These are phyloP conservation scores for Potamarius usumacintae DNA, from an alignment of 2,113 vertebrate genomes.

Conservation along the genomic window DNA sequence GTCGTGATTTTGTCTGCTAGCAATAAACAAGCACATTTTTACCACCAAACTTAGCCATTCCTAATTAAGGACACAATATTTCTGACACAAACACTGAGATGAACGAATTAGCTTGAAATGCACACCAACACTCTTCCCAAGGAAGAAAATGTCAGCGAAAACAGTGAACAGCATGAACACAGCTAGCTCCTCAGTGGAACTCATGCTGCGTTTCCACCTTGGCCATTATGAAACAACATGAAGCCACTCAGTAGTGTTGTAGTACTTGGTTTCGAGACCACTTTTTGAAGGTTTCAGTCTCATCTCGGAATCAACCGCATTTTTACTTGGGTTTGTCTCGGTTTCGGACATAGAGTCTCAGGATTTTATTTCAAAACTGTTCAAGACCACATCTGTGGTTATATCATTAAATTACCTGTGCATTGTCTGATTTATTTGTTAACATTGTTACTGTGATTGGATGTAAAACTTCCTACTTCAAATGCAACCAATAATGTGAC, in stretches of 20 bases:
- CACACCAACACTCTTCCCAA: background rate
- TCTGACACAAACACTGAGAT: background rate
- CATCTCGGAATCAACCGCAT: too few species aligned
- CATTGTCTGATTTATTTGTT: too few species aligned
- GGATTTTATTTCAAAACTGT: too few species aligned
- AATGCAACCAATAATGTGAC: too few species aligned
- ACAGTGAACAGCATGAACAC: background rate
- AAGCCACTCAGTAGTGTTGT: slow-evolving; percentile 29
- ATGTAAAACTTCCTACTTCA: too few species aligned
- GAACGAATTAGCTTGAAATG: background rate
- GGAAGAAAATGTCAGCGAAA: background rate
- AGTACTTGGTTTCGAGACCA: too few species aligned
- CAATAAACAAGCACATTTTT: background rate
- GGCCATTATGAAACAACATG: slow-evolving; percentile 47
- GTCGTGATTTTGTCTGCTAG: background rate
- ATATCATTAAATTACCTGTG: too few species aligned
- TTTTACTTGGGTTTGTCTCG: too few species aligned
- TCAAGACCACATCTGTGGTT: too few species aligned
- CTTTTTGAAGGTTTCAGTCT: too few species aligned
- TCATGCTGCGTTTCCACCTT: slow-evolving; percentile 30
- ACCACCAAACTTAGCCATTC: background rate
- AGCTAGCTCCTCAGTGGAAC: slow-evolving; percentile 35
- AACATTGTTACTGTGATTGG: too few species aligned
- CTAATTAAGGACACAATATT: background rate
- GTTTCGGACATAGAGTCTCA: too few species aligned